Base-by-base conservation (phyloP, 2,888 invertebrate species). In the Rhagonycha lutea region DNA sequence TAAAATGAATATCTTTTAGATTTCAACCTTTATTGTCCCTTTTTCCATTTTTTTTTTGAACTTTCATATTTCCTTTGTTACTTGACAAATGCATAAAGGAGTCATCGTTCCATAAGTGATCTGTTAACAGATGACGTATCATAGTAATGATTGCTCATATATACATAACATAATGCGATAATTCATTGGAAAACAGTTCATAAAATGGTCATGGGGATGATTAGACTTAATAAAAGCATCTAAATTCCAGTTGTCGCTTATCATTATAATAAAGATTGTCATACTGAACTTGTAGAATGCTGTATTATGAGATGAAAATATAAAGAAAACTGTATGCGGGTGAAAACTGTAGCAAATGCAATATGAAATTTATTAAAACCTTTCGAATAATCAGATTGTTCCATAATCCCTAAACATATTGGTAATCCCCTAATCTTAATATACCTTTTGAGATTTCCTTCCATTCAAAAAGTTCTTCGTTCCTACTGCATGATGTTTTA, bases 71-170 rank as follows among this genome's bases (percentile, higher is more conserved):
- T 65, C 72, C 61, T 68, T 72, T 72, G 71, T 72, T 67, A 68
- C 61, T 72, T 68, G 72, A 72, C 67, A 72, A 72, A 28, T 61
- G 28, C 26, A 72, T 67, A 72, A 72, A 68, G 29, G 68, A 72
- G 28, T 28, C 67, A 61, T 32, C 61, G 61, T 72, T 61, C 68
- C 72, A 61, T 68, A 72, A 61, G 61, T 67, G 72, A 72, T 72
- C 68, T 67, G 26, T 65, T 47, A 72, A 61, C 72, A 72, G 72
- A 72, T 67, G 72, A 72, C 61, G 68, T 68, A 68, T 28, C 68
- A 72, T 63, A 24, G 12, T 23, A 63, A 61, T 67, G 61, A 68
- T 68, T 72, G 72, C 72, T 68, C 68, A 72, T 72, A 68, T 72
- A 28, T 68, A 23, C 72, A n/a, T 60, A 18, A 18, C 2, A 60